Evolutionary conservation across 2,797 vertebrate species (phyloP).

Genomic region (Pseudopleuronectes americanus): DNA sequence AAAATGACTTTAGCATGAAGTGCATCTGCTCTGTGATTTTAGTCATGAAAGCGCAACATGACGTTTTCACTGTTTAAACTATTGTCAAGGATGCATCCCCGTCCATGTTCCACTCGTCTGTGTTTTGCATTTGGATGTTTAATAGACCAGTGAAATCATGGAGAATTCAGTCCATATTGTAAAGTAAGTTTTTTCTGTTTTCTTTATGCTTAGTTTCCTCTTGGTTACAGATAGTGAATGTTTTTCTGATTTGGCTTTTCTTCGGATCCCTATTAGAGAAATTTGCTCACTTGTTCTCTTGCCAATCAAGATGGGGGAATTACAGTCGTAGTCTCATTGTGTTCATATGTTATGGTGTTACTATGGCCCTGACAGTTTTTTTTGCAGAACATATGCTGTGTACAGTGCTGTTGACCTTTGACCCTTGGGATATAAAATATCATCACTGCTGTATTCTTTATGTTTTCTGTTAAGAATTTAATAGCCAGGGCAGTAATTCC

Average conservation of each 20-base stretch:
- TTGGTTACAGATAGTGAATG: slow-evolving; percentile 2
- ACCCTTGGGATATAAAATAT: not conserved
- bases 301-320: too few species aligned
- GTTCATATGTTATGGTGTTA: not conserved
- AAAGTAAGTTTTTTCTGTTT: slow-evolving; percentile 42
- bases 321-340: not conserved
- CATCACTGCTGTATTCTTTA: not conserved
- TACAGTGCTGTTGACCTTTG: not conserved
- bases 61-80: slow-evolving; percentile 51
- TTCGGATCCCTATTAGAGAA: not conserved
- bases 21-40: slow-evolving; percentile 62
- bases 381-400: not conserved
- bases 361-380: not conserved
- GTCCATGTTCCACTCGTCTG: slow-evolving; percentile 53
- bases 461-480: not conserved
- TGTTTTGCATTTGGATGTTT: slow-evolving; percentile 57
- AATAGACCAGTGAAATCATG: slow-evolving; percentile 33
- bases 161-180: slow-evolving; percentile 42
- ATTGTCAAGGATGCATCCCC: slow-evolving; percentile 43
- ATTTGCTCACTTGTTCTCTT: too few species aligned
- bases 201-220: slow-evolving; percentile 18
- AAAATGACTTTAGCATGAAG: slow-evolving; percentile 56
- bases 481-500: not conserved
- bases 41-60: slow-evolving; percentile 48
- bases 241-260: slow-evolving; percentile 1